A percentile compares a stretch with the other conserved stretches of the same genome.
phyloP scores from a whole-genome alignment of 2,888 invertebrate genomes.

The Polydrusus cervinus region DNA sequence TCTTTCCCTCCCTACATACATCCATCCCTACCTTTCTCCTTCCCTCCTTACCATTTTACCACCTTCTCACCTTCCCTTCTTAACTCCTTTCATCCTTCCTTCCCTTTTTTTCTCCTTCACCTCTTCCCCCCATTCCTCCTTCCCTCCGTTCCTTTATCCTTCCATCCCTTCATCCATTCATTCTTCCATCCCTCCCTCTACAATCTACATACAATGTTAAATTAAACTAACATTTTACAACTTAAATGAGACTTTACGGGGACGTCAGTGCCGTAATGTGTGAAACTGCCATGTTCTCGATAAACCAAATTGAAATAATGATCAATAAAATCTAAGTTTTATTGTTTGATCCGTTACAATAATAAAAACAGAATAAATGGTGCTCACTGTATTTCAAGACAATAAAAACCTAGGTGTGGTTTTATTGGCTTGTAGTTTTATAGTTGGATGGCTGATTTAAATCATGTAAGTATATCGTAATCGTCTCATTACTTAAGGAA shows the following conservation, averaged over 20 bases:
- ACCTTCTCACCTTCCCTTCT: too few species aligned
- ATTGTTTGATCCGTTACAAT: constrained; percentile 34
- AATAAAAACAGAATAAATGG: constrained; percentile 34
- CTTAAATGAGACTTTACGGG: constrained; percentile 16
- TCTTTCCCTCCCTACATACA: too few species aligned
- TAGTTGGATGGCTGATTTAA: background rate
- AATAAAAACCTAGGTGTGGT: constrained; percentile 12
- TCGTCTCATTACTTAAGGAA: background rate
- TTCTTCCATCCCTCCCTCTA: too few species aligned
- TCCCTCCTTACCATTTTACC: too few species aligned
- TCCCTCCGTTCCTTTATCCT: too few species aligned
- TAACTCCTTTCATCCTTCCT: too few species aligned
- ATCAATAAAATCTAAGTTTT: constrained; percentile 44
- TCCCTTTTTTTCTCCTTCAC: too few species aligned
- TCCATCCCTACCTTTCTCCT: too few species aligned
- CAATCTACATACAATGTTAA: background rate
- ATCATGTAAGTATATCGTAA: background rate
- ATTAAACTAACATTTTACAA: constrained; percentile 10
- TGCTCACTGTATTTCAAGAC: constrained; percentile 35
- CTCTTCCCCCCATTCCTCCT: too few species aligned
- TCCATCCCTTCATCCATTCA: too few species aligned
- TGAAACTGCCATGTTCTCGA: constrained; percentile 49
- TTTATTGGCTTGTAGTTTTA: background rate
- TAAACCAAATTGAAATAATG: constrained; percentile 50
- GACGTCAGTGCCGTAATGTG: constrained; percentile 41